phyloP scores from a whole-genome alignment of 2,797 vertebrate genomes.

The Gymnoscopelus microlampas region DNA sequence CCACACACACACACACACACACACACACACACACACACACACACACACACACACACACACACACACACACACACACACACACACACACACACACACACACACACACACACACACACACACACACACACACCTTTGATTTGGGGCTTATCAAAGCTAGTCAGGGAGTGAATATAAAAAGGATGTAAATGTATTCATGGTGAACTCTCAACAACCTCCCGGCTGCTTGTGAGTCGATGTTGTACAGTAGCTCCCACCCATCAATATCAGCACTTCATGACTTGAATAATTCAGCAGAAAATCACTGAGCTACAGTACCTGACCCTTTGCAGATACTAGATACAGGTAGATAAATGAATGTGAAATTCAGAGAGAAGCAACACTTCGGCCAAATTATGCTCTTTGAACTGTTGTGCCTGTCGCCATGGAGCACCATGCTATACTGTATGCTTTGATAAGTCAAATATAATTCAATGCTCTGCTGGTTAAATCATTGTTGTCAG shows the following conservation, averaged over 20 bases:
- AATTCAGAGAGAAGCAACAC: neutral
- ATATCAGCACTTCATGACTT: constrained; percentile 73
- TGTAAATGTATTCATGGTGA: constrained; percentile 66
- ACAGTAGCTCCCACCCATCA: constrained; percentile 62
- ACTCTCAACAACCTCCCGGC: constrained; percentile 73
- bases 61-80: no score
- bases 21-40: no score
- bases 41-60: no score
- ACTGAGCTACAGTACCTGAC: constrained; percentile 51
- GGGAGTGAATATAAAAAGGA: constrained; percentile 56
- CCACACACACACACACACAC: no score
- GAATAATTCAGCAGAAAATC: constrained; percentile 78
- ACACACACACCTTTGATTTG: neutral
- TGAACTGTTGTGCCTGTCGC: neutral
- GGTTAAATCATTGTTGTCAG: constrained; percentile 3
- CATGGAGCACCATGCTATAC: neutral
- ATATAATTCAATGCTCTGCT: neutral
- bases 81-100: no score
- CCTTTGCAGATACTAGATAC: constrained; percentile 50
- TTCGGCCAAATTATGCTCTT: constrained; percentile 1
- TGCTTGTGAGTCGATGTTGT: constrained; percentile 55
- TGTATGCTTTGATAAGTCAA: neutral
- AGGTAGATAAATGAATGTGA: constrained; percentile 16
- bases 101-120: no score
- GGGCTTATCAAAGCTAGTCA: constrained; percentile 45